A percentile compares a stretch with the other conserved stretches of the same genome.
phyloP scores from a whole-genome alignment of 2,113 vertebrate species.

The Protobothrops mucrosquamatus region DNA sequence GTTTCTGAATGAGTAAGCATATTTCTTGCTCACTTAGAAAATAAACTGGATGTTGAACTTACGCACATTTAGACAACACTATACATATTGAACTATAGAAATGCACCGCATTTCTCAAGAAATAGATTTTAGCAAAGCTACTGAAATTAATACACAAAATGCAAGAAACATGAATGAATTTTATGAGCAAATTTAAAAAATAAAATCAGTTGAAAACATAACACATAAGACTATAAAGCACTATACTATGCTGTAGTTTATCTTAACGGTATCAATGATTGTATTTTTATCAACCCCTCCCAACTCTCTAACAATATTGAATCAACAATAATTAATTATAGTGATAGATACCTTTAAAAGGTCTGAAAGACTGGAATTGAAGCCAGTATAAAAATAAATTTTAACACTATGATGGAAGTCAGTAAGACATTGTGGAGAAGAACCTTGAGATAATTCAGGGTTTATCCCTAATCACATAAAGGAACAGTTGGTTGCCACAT shows the following conservation, averaged over 20 bases:
- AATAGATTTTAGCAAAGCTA: neutral
- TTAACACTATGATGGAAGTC: neutral
- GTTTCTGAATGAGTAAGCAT: neutral
- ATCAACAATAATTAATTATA: neutral
- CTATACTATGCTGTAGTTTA: neutral
- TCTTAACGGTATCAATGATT: neutral
- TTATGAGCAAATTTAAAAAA: neutral
- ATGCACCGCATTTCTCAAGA: neutral
- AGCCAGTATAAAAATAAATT: neutral
- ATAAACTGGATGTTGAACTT: neutral
- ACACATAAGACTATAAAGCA: neutral
- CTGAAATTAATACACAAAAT: neutral
- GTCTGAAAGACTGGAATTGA: slow-evolving; percentile 12
- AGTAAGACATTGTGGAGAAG: neutral
- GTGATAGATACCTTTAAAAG: neutral
- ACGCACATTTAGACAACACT: neutral
- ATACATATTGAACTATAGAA: neutral
- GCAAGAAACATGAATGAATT: neutral
- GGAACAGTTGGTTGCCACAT: neutral
- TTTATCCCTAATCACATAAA: neutral
- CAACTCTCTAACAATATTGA: neutral
- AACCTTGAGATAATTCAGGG: neutral
- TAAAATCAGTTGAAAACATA: neutral
- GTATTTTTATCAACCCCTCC: neutral
- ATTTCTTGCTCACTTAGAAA: neutral